Evolutionary conservation across 2,888 invertebrate genomes (phyloP).

Genomic region (Ephialtes manifestator): DNA sequence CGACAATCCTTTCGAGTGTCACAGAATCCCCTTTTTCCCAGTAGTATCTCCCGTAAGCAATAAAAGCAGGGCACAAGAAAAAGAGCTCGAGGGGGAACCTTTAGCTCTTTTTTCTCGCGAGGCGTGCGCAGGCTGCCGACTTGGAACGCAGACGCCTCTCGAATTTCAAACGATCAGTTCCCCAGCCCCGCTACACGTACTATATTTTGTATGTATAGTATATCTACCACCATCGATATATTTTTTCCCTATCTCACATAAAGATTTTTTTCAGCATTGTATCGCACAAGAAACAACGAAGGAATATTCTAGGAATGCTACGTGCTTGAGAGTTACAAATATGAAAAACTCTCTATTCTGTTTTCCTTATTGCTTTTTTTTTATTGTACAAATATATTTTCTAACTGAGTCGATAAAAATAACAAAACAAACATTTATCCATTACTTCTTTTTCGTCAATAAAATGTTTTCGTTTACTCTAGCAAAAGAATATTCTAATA

Average conservation of each 20-base stretch:
- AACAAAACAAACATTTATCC: no score
- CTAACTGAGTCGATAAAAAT: no score
- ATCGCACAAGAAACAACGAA: not conserved
- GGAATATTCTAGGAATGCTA: not conserved
- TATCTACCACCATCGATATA: conserved; percentile 11
- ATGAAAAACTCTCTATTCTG: not conserved
- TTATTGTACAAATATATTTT: not conserved
- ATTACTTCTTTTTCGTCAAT: no score
- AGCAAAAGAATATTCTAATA: no score
- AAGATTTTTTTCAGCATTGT: not conserved
- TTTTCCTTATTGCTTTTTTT: not conserved
- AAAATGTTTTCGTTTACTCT: no score
- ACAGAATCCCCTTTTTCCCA: conserved; percentile 46
- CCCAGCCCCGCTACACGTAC: not conserved
- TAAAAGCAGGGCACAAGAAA: conserved; percentile 41
- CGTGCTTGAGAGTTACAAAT: not conserved
- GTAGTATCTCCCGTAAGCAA: conserved; percentile 53
- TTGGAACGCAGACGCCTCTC: conserved; percentile 37
- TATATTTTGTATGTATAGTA: conserved; percentile 5
- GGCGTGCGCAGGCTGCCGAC: conserved; percentile 33
- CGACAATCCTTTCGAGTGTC: conserved; percentile 64
- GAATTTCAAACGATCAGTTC: conserved; percentile 56
- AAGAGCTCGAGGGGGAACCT: conserved; percentile 18
- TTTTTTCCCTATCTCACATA: not conserved
- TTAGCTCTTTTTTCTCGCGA: conserved; percentile 29